Evolutionary conservation across 2,113 vertebrate genomes (phyloP), one percentile per base, ranked within the genome.

Genomic region (Pimephales promelas): DNA sequence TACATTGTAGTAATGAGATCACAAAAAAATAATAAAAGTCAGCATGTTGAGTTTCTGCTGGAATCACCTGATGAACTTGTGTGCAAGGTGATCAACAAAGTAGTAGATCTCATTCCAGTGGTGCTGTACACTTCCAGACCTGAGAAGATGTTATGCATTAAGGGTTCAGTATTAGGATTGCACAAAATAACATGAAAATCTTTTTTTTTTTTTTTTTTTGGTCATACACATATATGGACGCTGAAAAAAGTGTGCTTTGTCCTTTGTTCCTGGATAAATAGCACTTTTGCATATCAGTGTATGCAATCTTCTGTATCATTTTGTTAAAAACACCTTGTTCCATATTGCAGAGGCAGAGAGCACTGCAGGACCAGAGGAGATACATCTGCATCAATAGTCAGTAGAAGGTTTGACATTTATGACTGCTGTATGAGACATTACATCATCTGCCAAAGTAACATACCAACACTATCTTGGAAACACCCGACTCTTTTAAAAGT

Each of bases 101-200:
- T 97, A 97, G 89, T 96, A 99, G 36, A 99, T 99, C 89, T 99
- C 98, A 88, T 96, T 98, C 98, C 98, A 99, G 84, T 99, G 96
- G 86, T 98, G 93, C 76, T 97, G 94, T 71, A 99, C 97, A 36
- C 98, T 99, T 87, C 98, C 98, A 26, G 98, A 99, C 79, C 98
- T 99, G 79, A 81, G 77, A 87, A 56, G 62, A 78, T 11, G 47
- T 16, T 0, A 31, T 71, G 36, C 22, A 43, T 40, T 40, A n/a
- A 22, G 8, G 20, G 43, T 36, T 40, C 34, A 40, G 64, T 8
- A 22, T 54, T 22, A 54, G 52, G 52, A 54, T 8, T 8, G 52
- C 52, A 54, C 52, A 54, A 54, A 54, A 54, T 20, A 54, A 54
- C 6, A 54, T 20, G 8, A 18, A 0, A 22, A 52, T 52, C 16